phyloP scores from a whole-genome alignment of 2,888 invertebrate genomes.

The Andrena fulva region DNA sequence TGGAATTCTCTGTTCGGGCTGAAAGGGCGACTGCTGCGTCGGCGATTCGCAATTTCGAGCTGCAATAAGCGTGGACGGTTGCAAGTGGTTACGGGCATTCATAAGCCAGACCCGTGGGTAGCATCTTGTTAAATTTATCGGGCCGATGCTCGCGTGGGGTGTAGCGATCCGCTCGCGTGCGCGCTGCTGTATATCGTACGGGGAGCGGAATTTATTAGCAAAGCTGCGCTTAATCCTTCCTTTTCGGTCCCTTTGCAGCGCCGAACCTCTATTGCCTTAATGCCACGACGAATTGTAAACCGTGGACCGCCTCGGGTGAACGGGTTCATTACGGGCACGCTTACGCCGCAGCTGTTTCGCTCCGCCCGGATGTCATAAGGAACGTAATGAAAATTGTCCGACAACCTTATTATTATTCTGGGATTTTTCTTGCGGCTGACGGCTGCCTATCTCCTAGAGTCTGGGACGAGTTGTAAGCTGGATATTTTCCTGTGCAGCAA shows the following conservation, averaged over 20 bases:
- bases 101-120: constrained; percentile 21
- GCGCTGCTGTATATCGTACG: not conserved
- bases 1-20: not conserved
- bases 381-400: not conserved
- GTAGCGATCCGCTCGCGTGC: not conserved
- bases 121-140: constrained; percentile 14
- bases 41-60: constrained; percentile 24
- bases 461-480: not conserved
- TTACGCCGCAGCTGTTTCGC: not conserved
- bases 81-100: constrained; percentile 16
- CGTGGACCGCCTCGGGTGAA: not conserved
- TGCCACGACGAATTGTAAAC: constrained; percentile 6
- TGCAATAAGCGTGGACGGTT: not conserved
- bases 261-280: not conserved
- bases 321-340: constrained; percentile 11
- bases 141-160: too few species aligned
- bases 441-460: not conserved
- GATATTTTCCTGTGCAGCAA: not conserved
- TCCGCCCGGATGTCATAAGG: not conserved
- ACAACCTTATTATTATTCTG: not conserved
- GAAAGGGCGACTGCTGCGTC: constrained; percentile 1
- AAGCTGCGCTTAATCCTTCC: not conserved
- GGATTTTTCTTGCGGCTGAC: not conserved
- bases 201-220: constrained; percentile 25
- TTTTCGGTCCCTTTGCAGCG: not conserved